phyloP scores from a whole-genome alignment of 2,797 vertebrate genomes.

The Onychomys leucogaster region DNA sequence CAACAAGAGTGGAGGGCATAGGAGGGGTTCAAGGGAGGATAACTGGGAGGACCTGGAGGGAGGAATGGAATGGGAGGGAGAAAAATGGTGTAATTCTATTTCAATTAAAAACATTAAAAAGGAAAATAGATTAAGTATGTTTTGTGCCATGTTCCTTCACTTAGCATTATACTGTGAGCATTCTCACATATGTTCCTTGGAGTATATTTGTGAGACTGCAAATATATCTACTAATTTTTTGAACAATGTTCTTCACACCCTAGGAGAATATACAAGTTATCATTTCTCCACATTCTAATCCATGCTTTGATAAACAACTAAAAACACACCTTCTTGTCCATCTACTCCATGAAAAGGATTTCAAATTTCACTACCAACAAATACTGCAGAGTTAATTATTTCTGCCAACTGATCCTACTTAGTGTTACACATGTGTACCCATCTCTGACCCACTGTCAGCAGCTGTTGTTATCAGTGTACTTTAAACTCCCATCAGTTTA shows the following conservation, averaged over 20 bases:
- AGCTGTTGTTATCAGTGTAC: neutral
- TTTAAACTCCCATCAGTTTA: neutral
- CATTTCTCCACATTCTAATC: slow-evolving; percentile 35
- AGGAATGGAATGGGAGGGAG: neutral
- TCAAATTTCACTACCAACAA: neutral
- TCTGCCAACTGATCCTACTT: neutral
- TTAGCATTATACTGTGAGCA: neutral
- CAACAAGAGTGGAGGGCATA: neutral
- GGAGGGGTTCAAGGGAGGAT: neutral
- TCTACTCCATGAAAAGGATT: neutral
- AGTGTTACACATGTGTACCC: neutral
- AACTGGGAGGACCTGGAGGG: neutral
- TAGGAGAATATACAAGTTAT: neutral
- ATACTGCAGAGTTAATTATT: neutral
- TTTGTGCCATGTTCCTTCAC: slow-evolving; percentile 35
- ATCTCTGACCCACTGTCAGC: neutral
- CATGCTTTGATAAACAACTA: neutral
- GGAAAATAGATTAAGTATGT: neutral
- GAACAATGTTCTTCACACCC: neutral
- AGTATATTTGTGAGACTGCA: neutral
- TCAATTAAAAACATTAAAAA: neutral
- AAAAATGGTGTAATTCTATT: neutral
- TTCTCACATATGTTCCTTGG: slow-evolving; percentile 18
- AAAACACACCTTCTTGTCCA: slow-evolving; percentile 9
- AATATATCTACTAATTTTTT: slow-evolving; percentile 40